Base-by-base conservation (phyloP, 1,140 invertebrate genomes). In the Saccostrea cuccullata region DNA sequence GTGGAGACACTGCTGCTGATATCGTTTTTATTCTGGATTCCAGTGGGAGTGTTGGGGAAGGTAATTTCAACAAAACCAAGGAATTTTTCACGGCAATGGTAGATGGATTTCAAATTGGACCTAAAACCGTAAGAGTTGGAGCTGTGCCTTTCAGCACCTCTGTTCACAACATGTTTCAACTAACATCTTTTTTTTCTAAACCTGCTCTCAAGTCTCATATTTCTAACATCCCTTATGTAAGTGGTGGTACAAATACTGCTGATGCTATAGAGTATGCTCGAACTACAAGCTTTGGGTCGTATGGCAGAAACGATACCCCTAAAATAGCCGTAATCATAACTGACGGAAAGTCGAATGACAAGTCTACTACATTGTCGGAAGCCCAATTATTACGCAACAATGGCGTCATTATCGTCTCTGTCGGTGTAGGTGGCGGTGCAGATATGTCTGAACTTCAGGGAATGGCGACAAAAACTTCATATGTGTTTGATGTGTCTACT, bases 11-110 rank as follows among this genome's bases (percentile, higher is more conserved):
- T 5, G 89, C 89, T 84, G 91, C 91, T 70, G 92, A 93, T 86
- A 91, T 93, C 6, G 90, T 93, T 2, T 93, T 93, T 58, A 90
- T 93, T 26, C 86, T 93, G 30, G 93, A 93, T 70, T 90, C 92
- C 17, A 93, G 92, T 47, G 90, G 91, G 12, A 93, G 92, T 84
- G 92, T 93, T 0, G 92, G 92, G 12, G 55, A 83, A 8, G 26
- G 55, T 11, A 91, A 92, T 83, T 93, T 92, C 88, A 82, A 90
- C 13, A 92, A 89, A 36, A 91, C 90, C 87, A 87, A 90, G n/a
- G 40, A 87, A 5, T 92, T 92, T 47, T 90, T 91, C 0, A 90
- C 89, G 15, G 87, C 77, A 12, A 87, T 91, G 73, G 86, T 91
- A 0, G 67, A 36, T 60, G 67, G 55, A 12, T 87, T 87, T 56